Evolutionary conservation across 2,113 vertebrate species (phyloP).

Genomic region (Raja brachyura): DNA sequence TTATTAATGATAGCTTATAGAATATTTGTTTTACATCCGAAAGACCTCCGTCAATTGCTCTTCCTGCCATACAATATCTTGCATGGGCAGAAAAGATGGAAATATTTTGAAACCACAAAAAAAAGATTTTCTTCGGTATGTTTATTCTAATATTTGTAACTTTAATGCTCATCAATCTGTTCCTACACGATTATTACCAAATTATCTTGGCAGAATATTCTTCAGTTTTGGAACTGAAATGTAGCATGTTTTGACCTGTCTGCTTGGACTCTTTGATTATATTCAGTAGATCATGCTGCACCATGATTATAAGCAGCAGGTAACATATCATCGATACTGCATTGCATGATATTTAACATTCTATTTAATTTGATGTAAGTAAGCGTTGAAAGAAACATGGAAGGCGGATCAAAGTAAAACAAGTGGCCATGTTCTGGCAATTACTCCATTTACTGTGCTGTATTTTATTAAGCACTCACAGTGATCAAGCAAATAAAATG

Average conservation of each 20-base stretch:
- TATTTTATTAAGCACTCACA: background rate
- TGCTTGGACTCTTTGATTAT: background rate
- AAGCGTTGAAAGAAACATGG: background rate
- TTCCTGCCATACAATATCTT: background rate
- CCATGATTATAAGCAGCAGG: background rate
- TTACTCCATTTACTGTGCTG: background rate
- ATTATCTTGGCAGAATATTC: background rate
- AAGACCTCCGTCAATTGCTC: background rate
- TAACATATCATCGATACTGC: background rate
- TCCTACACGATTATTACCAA: background rate
- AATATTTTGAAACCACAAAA: background rate
- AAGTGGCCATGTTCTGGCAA: background rate
- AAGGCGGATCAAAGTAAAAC: background rate
- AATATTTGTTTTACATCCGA: background rate
- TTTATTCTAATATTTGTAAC: background rate
- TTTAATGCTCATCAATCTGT: background rate
- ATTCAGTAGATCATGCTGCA: background rate
- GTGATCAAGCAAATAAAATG: background rate
- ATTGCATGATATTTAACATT: too few relatives aligned
- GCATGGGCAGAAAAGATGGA: background rate
- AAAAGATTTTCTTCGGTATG: background rate
- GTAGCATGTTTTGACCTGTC: background rate
- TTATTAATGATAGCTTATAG: background rate
- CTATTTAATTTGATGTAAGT: background rate
- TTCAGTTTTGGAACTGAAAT: background rate